Base-by-base conservation (phyloP, 2,888 invertebrate genomes). In the Drosophila algonquin region DNA sequence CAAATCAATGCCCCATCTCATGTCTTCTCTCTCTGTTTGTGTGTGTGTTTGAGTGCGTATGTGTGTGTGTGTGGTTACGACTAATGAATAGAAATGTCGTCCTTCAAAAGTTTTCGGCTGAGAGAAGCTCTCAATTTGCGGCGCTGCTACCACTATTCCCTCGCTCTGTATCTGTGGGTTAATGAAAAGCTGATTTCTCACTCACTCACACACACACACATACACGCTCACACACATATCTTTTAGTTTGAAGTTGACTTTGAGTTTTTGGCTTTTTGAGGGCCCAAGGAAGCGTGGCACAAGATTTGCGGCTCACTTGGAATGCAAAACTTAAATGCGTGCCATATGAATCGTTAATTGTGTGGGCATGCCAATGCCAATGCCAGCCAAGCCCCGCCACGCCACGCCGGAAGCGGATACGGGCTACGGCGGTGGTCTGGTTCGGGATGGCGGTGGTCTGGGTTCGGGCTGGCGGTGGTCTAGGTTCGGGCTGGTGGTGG, bases 31-130 rank as follows among this genome's bases (percentile, higher is more conserved):
- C 21, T 21, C 21, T 21, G 21, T 40, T 10, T 44, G 57, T 44
- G 63, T 56, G 35, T 51, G 52, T 53, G 54, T 63, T 63, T 21
- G 21, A 3, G 68, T 53, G 46, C 44, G 47, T 58, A 47, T 45
- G 14, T 35, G 57, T 40, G 62, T 56, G 51, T 63, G 45, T 55
- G 51, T 65, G 70, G 48, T 53, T 75, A 57, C 74, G 71, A 73
- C 80, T 88, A 87, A 87, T 88, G 87, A 88, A 87, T 83, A 76
- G 80, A 81, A 80, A 88, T 78, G 79, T 80, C 79, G 76, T 75
- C 76, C 77, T 81, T 76, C 77, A 78, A 77, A 80, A 86, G 73
- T 87, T 86, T 87, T 76, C 56, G 80, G 59, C 71, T 75, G 40
- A 54, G 44, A 61, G 47, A 55, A 57, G 40, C 63, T 75, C 63